Evolutionary conservation across 2,797 vertebrate genomes (phyloP), one percentile per base, ranked within the genome.

Genomic region (Phalloptychus januarius): DNA sequence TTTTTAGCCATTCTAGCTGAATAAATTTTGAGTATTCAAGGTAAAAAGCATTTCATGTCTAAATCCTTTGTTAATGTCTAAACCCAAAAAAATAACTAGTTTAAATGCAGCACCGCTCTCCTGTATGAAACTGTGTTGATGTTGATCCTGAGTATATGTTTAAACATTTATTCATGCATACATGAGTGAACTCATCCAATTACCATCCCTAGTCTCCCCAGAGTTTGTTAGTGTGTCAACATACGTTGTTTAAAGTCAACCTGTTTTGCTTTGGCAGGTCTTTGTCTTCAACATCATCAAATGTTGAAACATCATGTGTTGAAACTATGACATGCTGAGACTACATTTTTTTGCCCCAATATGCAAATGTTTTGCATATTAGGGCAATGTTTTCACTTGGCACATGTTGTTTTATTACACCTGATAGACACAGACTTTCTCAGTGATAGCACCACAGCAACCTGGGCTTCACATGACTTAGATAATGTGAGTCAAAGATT

Each of bases 141-240:
- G 77, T 56, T 79, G 70, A 73, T 28, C 38, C 70, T 84, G 81
- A 82, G 76, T 80, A 33, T 16, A 33, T 33, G 54, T 61, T 18
- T 33, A 86, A 88, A 87, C 79, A 75, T 82, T 77, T 86, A 76
- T 81, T 80, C 82, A 74, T 86, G 72, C 72, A 82, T n/a, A 20
- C 82, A 79, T 88, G 89, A 77, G 63, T 82, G 70, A 83, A 82
- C 85, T 87, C 77, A 82, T 79, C 79, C 87, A 79, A 16, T 72
- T 58, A 52, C 86, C 73, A 72, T 74, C 73, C 83, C 78, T 75
- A 83, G 31, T 33, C 33, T 65, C 76, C 83, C 83, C 75, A 0
- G 38, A 76, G 82, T 84, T 79, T 7, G 0, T 77, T 84, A 72
- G 67, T 2, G 15, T 80, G 83, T 87, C 80, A 87, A 78, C 86